Percentiles rank a stretch among this genome's conserved stretches.
phyloP scores from a whole-genome alignment of 1,140 invertebrate species.

The Manduca sexta region DNA sequence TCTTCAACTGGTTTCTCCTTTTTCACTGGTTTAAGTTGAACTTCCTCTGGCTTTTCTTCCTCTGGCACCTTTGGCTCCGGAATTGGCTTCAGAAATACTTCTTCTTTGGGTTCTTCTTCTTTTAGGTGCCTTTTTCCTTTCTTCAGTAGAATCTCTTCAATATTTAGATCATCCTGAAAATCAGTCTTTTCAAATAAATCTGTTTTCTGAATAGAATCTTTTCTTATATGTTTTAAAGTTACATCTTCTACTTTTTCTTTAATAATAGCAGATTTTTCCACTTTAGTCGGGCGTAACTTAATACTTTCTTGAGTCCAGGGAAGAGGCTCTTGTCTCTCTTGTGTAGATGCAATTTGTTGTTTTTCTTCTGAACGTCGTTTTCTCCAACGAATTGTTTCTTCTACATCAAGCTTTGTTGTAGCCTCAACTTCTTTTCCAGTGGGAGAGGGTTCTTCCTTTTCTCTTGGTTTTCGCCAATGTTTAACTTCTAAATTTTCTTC shows the following conservation, averaged over 20 bases:
- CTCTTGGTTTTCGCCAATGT: conserved; percentile 38
- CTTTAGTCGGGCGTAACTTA: conserved; percentile 73
- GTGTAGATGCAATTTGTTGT: conserved; percentile 1
- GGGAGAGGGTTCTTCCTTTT: conserved; percentile 2
- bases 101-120: conserved; percentile 22
- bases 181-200: conserved; percentile 43
- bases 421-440: conserved; percentile 11
- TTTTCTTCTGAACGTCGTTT: conserved; percentile 17
- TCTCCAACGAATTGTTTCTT: conserved; percentile 12
- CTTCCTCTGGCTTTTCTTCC: not conserved
- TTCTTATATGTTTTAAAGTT: conserved; percentile 33
- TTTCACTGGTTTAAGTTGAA: not conserved
- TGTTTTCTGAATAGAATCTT: conserved; percentile 26
- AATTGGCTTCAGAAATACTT: conserved; percentile 44
- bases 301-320: conserved; percentile 75
- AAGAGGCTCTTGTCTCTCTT: conserved; percentile 27
- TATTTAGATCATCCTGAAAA: conserved; percentile 28
- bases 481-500: conserved; percentile 21
- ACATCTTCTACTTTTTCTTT: conserved; percentile 49
- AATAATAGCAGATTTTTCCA: conserved; percentile 35
- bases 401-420: not conserved
- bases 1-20: conserved; percentile 16
- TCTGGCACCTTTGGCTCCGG: conserved; percentile 1
- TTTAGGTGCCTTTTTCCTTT: conserved; percentile 9
- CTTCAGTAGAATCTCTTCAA: conserved; percentile 38